Percentiles rank a stretch among this genome's conserved stretches.
phyloP scores from a whole-genome alignment of 2,888 invertebrate genomes.

The Pinctada fucata region DNA sequence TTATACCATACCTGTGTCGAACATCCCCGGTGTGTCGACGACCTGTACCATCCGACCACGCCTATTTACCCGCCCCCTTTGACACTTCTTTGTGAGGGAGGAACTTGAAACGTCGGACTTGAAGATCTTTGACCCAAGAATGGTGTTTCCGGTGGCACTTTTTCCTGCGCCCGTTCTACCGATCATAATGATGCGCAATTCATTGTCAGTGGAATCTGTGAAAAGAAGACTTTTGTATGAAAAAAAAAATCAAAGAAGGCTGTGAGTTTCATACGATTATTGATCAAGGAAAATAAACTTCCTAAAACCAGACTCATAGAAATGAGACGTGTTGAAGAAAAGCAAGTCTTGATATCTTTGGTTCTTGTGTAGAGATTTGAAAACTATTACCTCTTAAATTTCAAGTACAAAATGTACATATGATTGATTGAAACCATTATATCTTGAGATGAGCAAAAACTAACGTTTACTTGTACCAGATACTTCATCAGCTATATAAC shows the following conservation, averaged over 20 bases:
- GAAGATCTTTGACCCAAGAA: conserved; percentile 27
- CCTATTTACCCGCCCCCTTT: conserved; percentile 21
- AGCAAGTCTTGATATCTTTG: no score
- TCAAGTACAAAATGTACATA: no score
- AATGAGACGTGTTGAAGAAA: no score
- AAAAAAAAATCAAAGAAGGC: background rate
- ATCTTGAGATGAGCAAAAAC: no score
- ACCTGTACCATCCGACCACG: conserved; percentile 27
- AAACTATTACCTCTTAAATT: no score
- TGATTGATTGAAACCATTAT: no score
- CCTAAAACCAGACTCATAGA: no score
- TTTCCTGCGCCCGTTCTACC: conserved; percentile 43
- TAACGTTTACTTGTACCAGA: no score
- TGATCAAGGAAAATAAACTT: no score
- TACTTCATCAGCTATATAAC: no score
- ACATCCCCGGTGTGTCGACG: conserved; percentile 43
- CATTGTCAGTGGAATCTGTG: background rate
- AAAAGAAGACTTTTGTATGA: background rate
- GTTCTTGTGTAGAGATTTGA: no score
- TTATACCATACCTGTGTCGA: conserved; percentile 33
- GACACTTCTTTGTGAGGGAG: conserved; percentile 35
- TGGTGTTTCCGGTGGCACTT: conserved; percentile 40
- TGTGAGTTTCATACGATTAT: background rate
- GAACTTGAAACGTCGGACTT: conserved; percentile 29
- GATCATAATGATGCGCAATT: conserved; percentile 37